These are phyloP conservation scores for Colossoma macropomum DNA, from an alignment of 2,113 vertebrate species.

Conservation along the genomic window DNA sequence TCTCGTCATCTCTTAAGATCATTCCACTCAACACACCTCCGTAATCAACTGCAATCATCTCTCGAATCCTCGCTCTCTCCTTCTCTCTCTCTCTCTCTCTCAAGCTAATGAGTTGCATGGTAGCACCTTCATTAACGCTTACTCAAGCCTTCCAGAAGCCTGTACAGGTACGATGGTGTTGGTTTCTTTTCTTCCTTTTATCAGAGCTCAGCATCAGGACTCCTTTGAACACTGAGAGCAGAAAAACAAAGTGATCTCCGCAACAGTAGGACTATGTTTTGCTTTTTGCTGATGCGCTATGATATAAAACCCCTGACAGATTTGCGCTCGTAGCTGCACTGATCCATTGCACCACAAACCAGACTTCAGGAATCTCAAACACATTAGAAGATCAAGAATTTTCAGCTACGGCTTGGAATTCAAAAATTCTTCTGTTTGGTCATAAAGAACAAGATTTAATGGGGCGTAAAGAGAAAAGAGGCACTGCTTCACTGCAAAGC, in stretches of 20 bases:
- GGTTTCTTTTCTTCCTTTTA: constrained; percentile 34
- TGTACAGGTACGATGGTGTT: constrained; percentile 23
- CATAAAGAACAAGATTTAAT: background rate
- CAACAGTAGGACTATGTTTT: constrained; percentile 29
- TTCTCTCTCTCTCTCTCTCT: constrained; percentile 14
- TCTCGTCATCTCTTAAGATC: constrained; percentile 31
- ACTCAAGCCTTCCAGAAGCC: background rate
- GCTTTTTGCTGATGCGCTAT: constrained; percentile 29
- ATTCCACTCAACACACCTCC: constrained; percentile 6
- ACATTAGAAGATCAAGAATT: background rate
- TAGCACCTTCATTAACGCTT: constrained; percentile 13
- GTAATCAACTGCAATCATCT: constrained; percentile 41
- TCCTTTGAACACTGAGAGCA: constrained; percentile 35
- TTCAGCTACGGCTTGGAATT: background rate
- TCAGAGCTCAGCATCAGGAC: constrained; percentile 39
- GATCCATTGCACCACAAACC: background rate
- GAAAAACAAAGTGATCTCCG: constrained; percentile 24
- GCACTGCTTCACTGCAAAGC: too few species aligned
- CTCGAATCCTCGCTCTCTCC: constrained; percentile 20
- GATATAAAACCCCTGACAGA: constrained; percentile 30
- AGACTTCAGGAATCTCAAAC: background rate
- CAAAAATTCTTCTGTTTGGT: background rate
- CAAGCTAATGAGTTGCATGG: constrained; percentile 43
- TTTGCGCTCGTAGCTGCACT: background rate
- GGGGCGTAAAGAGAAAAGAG: too few species aligned